Base-by-base conservation (phyloP, 1,140 invertebrate genomes). In the Micrasema longulum region DNA sequence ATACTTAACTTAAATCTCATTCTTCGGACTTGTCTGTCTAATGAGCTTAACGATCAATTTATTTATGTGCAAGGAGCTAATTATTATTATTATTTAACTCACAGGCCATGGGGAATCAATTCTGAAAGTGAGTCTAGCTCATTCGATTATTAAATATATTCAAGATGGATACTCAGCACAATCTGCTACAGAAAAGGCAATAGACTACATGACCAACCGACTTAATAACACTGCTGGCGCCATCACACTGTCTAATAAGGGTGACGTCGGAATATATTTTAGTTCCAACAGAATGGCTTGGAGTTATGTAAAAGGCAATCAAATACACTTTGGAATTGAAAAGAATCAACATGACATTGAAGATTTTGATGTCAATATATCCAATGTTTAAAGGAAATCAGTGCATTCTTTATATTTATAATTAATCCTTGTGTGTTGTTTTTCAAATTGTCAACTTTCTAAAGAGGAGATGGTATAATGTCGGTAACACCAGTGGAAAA, bases 91-190 rank as follows among this genome's bases (percentile, higher is more conserved):
- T n/a, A n/a, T n/a, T n/a, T n/a, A n/a, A n/a, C n/a, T 68, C 63
- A 91, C 90, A 12, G 90, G 91, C 2, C 87, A 90, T 79, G 91
- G 91, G 14, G 91, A 92, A 79, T 84, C 87, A n/a, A 90, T 92
- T 45, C 83, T 88, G 71, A 87, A 87, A 78, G 86, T 84, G 60
- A 91, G 90, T 80, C 80, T 93, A 1, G 89, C 91, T 1, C 87
- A 88, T 73, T 80, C 86, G 38, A 89, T 93, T 38, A 80, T 88
- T 5, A 77, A 84, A 52, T 76, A 82, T n/a, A 89, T 92, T 77
- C 79, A 86, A 76, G 78, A 87, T 83, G 83, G 80, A 16, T 62
- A 68, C 14, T 63, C 48, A 10, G 82, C 88, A 0, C 80, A 87
- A 72, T 81, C 82, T 11, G 91, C 91, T 7, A 86, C 86, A 2